phyloP scores from a whole-genome alignment of 2,888 invertebrate species.

The Catocala sponsa region DNA sequence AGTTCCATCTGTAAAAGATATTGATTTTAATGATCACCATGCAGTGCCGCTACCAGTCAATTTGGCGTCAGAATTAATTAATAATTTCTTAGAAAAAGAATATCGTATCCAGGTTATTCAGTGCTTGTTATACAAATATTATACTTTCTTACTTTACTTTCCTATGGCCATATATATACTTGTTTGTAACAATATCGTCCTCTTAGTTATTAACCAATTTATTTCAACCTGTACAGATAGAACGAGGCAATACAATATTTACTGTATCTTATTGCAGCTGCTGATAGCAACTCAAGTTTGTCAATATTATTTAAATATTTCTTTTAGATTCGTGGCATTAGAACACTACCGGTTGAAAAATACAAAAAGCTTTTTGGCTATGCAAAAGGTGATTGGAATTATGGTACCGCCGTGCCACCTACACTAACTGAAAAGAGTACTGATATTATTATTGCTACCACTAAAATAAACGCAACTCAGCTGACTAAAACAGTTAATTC shows the following conservation, averaged over 20 bases:
- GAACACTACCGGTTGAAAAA: constrained; percentile 26
- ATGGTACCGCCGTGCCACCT: constrained; percentile 48
- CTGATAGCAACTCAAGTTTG: too few relatives aligned
- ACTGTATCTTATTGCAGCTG: too few relatives aligned
- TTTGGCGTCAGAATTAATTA: constrained; percentile 49
- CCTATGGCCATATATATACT: too few relatives aligned
- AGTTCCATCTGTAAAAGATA: constrained; percentile 30
- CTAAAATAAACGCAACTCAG: constrained; percentile 68
- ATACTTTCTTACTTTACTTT: too few relatives aligned
- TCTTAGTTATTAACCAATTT: too few relatives aligned
- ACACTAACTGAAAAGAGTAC: constrained; percentile 44
- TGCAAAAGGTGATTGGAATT: constrained; percentile 63
- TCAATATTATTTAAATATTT: not conserved
- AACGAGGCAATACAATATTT: too few relatives aligned
- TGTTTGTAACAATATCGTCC: too few relatives aligned
- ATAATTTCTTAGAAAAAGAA: constrained; percentile 60
- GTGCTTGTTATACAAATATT: too few relatives aligned
- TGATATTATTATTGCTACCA: constrained; percentile 72
- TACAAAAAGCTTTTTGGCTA: constrained; percentile 65
- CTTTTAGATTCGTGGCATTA: constrained; percentile 69
- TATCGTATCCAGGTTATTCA: constrained; percentile 67
- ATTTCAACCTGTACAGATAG: too few relatives aligned
- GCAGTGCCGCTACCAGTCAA: constrained; percentile 55
- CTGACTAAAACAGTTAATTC: constrained; percentile 65
- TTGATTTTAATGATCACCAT: constrained; percentile 68